Evolutionary conservation across 2,888 invertebrate genomes (phyloP).

Genomic region (Plutella xylostella): DNA sequence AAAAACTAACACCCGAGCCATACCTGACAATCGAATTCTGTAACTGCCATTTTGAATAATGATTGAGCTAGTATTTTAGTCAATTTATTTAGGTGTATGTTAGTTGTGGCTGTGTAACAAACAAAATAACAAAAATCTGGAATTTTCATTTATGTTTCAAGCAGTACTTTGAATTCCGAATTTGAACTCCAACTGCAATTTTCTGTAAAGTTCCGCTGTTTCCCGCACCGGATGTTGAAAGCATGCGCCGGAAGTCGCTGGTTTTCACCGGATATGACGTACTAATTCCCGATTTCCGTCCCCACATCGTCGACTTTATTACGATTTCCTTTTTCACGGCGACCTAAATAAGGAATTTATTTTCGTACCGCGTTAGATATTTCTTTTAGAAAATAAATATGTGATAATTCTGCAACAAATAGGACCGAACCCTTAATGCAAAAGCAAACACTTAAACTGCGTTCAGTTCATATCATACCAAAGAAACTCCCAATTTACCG

Average conservation of each 20-base stretch:
- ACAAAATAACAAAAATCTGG: too few species aligned
- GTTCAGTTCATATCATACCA: background rate
- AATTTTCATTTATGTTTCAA: too few species aligned
- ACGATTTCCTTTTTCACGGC: background rate
- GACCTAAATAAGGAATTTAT: background rate
- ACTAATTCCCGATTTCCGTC: conserved; percentile 55
- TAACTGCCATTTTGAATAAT: background rate
- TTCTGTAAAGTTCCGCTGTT: too few species aligned
- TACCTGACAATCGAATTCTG: too few species aligned
- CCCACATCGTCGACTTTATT: conserved; percentile 24
- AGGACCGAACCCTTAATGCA: background rate
- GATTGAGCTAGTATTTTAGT: background rate
- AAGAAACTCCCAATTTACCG: background rate
- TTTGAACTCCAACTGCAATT: background rate
- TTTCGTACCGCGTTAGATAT: background rate
- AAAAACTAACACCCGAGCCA: too few species aligned
- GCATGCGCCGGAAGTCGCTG: conserved; percentile 43
- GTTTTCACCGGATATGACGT: conserved; percentile 56
- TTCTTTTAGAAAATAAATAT: background rate
- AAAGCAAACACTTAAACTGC: background rate
- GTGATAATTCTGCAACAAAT: background rate
- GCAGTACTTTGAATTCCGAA: too few species aligned
- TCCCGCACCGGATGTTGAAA: conserved; percentile 23
- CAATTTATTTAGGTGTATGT: background rate
- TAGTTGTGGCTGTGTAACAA: too few species aligned